Base-by-base conservation (phyloP, 2,113 vertebrate species). In the Pterocles orientalis region DNA sequence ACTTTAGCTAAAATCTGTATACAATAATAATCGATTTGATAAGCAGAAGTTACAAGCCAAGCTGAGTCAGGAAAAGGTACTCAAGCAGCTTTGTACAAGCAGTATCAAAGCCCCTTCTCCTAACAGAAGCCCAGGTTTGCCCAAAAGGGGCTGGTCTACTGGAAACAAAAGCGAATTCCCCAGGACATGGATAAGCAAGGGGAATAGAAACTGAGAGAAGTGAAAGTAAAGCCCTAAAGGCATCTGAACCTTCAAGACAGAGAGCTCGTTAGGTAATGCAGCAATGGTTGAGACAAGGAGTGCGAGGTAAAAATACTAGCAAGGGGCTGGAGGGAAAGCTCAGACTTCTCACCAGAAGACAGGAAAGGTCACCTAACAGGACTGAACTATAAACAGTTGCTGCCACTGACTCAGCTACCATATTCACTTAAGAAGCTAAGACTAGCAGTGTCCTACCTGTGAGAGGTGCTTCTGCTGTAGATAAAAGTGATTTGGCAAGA, bases 201-300 rank as follows among this genome's bases (percentile, higher is more conserved):
- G 82, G 34, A 94, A 88, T 1, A 82, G 61, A 96, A 94, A 95
- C 69, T 15, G 34, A 81, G 14, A 95, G n/a, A 76, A 79, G 29
- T 28, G 7, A 48, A 95, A 79, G 26, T 18, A 73, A 81, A 91
- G 45, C n/a, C n/a, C 71, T 50, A 15, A 18, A 0, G 0, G 2
- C 71, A 65, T 28, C 23, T 28, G 20, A 60, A 51, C 26, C 28
- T 82, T 25, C 15, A 43, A 47, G 23, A 66, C 26, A 45, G 19
- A 26, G 11, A 91, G 57, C 5, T 15, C 29, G 5, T 34, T 29
- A 88, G 31, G 60, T 39, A 61, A 43, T 4, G 0, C 0, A 0
- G 11, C 4, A 14, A 90, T 29, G 31, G 18, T 79, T 83, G 25
- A 60, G 39, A 76, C 29, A 51, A 82, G 79, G 45, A 85, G 26